Evolutionary conservation across 2,113 vertebrate species (phyloP).

Genomic region (Irena cyanogastra): DNA sequence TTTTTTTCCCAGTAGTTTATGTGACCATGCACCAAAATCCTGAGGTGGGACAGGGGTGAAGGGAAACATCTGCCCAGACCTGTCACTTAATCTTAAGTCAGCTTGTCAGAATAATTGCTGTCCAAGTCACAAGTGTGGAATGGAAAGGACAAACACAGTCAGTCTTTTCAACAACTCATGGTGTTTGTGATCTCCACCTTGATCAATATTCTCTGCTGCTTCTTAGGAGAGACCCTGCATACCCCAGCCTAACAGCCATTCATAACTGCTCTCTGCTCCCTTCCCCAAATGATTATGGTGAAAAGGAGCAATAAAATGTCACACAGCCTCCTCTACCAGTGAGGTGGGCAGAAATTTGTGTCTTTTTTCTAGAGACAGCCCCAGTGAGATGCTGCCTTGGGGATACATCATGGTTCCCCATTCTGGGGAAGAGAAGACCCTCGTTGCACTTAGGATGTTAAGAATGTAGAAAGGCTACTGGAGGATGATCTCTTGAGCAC

Average conservation of each 20-base stretch:
- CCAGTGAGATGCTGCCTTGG: background rate
- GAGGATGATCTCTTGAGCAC: slow-evolving; percentile 77
- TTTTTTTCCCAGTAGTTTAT: background rate
- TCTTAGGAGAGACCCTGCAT: background rate
- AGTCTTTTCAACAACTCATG: background rate
- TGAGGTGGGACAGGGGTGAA: background rate
- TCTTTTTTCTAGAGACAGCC: background rate
- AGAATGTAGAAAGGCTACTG: slow-evolving; percentile 77
- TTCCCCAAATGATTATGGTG: background rate
- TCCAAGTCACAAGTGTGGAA: background rate
- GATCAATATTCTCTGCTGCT: background rate
- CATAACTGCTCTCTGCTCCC: background rate
- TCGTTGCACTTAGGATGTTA: slow-evolving; percentile 72
- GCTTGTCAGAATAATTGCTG: background rate
- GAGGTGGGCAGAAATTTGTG: background rate
- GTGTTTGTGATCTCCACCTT: background rate
- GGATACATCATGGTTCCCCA: background rate
- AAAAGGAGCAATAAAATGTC: background rate
- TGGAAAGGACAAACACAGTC: background rate
- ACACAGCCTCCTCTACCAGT: background rate
- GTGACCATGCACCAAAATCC: background rate
- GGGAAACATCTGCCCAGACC: background rate
- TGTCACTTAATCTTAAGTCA: background rate
- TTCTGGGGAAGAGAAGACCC: slow-evolving; percentile 33
- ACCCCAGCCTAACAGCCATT: background rate